A percentile compares a stretch with the other conserved stretches of the same genome.
phyloP scores from a whole-genome alignment of 2,797 vertebrate genomes.

The Sebastes hopkinsi region DNA sequence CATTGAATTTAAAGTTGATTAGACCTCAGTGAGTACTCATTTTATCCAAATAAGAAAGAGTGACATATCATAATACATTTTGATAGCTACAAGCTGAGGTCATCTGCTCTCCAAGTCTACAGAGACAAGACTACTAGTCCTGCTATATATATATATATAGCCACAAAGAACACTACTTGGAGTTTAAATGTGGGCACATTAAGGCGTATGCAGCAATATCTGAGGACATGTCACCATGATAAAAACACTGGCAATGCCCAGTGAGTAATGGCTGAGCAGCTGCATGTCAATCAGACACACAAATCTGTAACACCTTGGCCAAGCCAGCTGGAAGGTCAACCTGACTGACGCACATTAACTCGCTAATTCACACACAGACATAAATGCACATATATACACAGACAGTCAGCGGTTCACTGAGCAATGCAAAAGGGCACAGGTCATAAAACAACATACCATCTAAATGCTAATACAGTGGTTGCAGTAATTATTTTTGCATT shows the following conservation, averaged over 20 bases:
- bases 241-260: constrained; percentile 14
- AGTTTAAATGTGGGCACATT: not conserved
- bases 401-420: constrained; percentile 34
- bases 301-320: constrained; percentile 48
- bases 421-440: constrained; percentile 49
- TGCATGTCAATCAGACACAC: constrained; percentile 59
- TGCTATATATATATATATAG: not conserved
- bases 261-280: constrained; percentile 54
- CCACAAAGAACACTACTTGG: no score
- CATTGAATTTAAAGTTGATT: constrained; percentile 35
- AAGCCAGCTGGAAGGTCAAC: constrained; percentile 66
- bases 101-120: not conserved
- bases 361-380: constrained; percentile 17
- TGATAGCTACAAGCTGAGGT: constrained; percentile 13
- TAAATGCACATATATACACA: constrained; percentile 1
- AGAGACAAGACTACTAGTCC: not conserved
- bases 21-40: constrained; percentile 4
- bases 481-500: constrained; percentile 32
- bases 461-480: constrained; percentile 68
- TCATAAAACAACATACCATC: constrained; percentile 67
- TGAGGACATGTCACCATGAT: constrained; percentile 19
- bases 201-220: not conserved
- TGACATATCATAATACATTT: constrained; percentile 18
- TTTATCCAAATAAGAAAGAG: constrained; percentile 10
- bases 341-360: constrained; percentile 41